Evolutionary conservation across 2,888 invertebrate genomes (phyloP), one percentile per base, ranked within the genome.

Genomic region (Julus scandinavius): DNA sequence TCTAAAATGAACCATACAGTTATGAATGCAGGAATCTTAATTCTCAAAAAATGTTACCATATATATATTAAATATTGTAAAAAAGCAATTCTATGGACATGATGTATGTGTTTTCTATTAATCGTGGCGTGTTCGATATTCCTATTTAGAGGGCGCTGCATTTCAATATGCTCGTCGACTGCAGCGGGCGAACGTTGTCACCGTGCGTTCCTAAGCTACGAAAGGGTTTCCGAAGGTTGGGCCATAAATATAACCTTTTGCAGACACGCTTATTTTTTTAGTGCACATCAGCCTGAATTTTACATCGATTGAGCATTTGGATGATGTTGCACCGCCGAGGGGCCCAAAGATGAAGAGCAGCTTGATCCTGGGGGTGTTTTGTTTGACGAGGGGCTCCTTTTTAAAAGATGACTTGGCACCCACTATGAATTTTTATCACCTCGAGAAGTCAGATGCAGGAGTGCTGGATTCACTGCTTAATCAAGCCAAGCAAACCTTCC

Each of bases 241-340:
- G 20, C 38, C 80, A 38, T 80, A 38, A 63, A 80, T 15, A 7
- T 38, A 38, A 29, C 54, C 11, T 13, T 6, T 80, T 13, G 80
- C 13, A 38, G 29, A 80, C 63, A 17, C 9, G 72, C 9, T 72
- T 72, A 49, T 6, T 29, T 29, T 29, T 29, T 29, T 9, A 6
- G 29, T 6, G 29, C 72, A 11, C 80, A 80, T 15, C 80, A 38
- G 38, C 9, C 38, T 80, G 80, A 80, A 80, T 80, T 13, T 80
- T 38, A 80, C 38, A 38, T 80, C 20, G 80, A 80, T 80, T 80
- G 80, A 80, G 80, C 80, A 80, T 80, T 80, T 80, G 13, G 80
- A 80, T 80, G 80, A 80, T 80, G 29, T 80, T 38, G 38, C 20
- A 80, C 80, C 7, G 15, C 38, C 5, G 80, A 0, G 29, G 80